Base-by-base conservation (phyloP, 2,888 invertebrate genomes). In the Chironomus tentans region DNA sequence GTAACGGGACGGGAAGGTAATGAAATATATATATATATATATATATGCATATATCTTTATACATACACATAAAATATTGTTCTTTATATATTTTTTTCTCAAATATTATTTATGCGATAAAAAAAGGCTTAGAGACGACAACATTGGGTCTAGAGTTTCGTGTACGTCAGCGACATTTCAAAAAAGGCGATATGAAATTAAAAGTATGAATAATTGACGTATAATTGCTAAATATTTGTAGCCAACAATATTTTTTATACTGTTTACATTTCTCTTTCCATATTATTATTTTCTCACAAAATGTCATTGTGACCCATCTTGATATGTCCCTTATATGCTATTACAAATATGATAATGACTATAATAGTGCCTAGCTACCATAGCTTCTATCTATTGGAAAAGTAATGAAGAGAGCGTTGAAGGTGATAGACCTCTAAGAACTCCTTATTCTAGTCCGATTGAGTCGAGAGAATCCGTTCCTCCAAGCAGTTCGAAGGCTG, bases 401-500 rank as follows among this genome's bases (percentile, higher is more conserved):
- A 93, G 91, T 82, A 94, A 94, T 84, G 94, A 94, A 83, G 92
- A 94, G 82, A 93, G 93, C 81, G 92, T 94, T 72, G 92, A 92
- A 83, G 91, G 92, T 48, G 91, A 90, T 79, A 88, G 90, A 79
- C 87, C 90, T 80, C 88, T 89, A 80, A 90, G 90, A 81, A 91
- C 91, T 73, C 91, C 92, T 78, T 91, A 91, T 69, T 72, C 72
- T 10, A 72, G 72, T 28, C 68, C 74, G 6, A 84, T 91, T 79
- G 91, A 93, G 82, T 92, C 93, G 78, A 87, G 92, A 77, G 93
- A 92, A 82, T 89, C 91, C 76, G 88, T 87, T 6, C 82, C 84
- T 5, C 83, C 84, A 0, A 87, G 88, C 77, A 87, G 89, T 75
- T 92, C 93, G 78, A 86, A 92, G 77, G 91, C 91, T 3, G 91